Percentiles rank a stretch among this genome's conserved stretches.
Conservation (phyloP, 2,797 vertebrate genomes). For the Pipistrellus nathusii region DNA sequence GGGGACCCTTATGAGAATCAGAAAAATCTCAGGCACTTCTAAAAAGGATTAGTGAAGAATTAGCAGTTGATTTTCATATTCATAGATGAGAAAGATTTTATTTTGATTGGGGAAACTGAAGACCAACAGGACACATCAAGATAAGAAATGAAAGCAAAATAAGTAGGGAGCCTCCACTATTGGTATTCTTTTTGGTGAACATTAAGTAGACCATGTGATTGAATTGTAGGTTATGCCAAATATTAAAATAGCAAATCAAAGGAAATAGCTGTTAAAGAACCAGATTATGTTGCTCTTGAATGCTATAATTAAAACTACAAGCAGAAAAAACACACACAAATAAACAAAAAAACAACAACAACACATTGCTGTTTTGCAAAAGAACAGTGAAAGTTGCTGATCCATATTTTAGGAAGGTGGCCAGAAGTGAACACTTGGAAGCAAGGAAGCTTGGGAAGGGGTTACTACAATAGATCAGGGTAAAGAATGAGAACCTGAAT, state of each 20-base stretch:
- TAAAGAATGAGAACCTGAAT: slow-evolving; percentile 1
- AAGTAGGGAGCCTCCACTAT: not conserved
- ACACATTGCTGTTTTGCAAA: not conserved
- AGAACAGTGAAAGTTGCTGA: slow-evolving; percentile 1
- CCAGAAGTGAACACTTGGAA: not conserved
- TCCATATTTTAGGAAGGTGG: not conserved
- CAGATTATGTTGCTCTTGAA: slow-evolving; percentile 31
- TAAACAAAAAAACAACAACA: too few relatives aligned
- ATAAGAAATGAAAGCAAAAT: not conserved
- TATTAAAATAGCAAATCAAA: slow-evolving; percentile 10
- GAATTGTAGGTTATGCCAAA: not conserved
- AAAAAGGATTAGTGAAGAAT: not conserved
- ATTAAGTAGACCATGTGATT: not conserved
- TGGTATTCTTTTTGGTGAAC: slow-evolving; percentile 2
- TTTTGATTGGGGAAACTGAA: not conserved
- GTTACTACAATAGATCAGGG: not conserved
- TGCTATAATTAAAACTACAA: not conserved
- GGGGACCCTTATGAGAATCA: not conserved
- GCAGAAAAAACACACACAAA: not conserved
- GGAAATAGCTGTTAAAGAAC: slow-evolving; percentile 21
- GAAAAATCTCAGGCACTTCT: not conserved
- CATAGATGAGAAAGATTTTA: not conserved
- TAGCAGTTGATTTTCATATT: slow-evolving; percentile 34
- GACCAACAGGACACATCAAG: not conserved
- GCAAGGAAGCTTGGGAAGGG: not conserved